Base-by-base conservation (phyloP, 2,888 invertebrate genomes). In the Exephanes ischioxanthus region DNA sequence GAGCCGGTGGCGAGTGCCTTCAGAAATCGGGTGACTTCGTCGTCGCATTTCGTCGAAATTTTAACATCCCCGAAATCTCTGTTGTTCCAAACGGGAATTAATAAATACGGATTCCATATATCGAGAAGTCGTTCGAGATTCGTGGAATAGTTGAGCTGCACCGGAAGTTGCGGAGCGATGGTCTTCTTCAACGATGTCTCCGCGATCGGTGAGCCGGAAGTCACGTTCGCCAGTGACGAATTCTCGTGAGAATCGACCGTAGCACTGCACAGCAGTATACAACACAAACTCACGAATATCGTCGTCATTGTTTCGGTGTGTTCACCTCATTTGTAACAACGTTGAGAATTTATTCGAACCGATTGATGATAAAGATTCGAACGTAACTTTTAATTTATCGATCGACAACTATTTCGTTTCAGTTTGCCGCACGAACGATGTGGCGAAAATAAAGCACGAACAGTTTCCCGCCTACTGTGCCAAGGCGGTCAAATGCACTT, bases 1-100 rank as follows among this genome's bases (percentile, higher is more conserved):
- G 94, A 93, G 6, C 94, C 95, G n/a, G 93, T 94, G 0, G 92
- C 89, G 84, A 95, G 90, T 80, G 95, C 95, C 86, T 89, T 93
- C 84, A 94, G 94, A 88, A 95, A 94, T 83, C 93, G 90, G 55
- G 93, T 93, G 80, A 95, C 88, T 85, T 95, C 95, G 1, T 93
- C 92, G 93, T 94, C 94, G 90, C 95, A 95, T 9, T 89, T 86
- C 14, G 90, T 86, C n/a, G 94, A 94, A 71, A 95, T 87, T 81
- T 92, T 91, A 86, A 95, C 90, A 90, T 95, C 94, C 94, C 92
- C 73, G 94, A 94, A 7, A 0, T 83, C 33, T n/a, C 61, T 22
- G 2, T 7, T 93, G 89, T 94, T 94, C 83, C 90, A 90, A 76
- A 87, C 58, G 5, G 78, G 68, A 14, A 88, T 85, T 16, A 91